phyloP scores from a whole-genome alignment of 2,797 vertebrate species.

The Mormyrops attenuatus region DNA sequence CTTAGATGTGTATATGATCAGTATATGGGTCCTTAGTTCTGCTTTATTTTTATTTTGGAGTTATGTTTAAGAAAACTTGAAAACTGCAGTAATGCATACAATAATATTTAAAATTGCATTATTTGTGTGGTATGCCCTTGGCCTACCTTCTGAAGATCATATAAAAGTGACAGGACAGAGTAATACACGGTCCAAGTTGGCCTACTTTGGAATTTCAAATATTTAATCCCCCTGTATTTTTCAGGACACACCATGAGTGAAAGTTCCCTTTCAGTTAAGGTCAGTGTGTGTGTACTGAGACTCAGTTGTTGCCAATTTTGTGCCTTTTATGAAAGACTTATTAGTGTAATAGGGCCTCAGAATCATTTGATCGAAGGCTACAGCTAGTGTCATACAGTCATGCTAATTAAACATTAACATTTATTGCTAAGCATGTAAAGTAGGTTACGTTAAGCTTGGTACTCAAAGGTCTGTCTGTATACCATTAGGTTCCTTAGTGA shows the following conservation, averaged over 20 bases:
- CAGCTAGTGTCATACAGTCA: not conserved
- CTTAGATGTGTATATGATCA: not conserved
- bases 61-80: not conserved
- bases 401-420: not conserved
- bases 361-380: not conserved
- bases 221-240: not conserved
- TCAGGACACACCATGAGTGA: not conserved
- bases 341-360: not conserved
- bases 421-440: not conserved
- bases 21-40: not conserved
- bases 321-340: not conserved
- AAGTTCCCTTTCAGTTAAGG: not conserved
- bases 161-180: not conserved
- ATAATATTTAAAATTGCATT: not conserved
- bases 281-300: not conserved
- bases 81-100: not conserved
- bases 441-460: not conserved
- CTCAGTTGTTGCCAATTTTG: not conserved
- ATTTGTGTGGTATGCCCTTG: not conserved
- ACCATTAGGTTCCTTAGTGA: not conserved
- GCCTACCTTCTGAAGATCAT: not conserved
- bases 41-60: not conserved
- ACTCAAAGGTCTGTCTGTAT: not conserved
- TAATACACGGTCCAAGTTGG: not conserved
- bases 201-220: not conserved